Conservation (phyloP, 2,797 vertebrate species). For the Malurus splendens region DNA sequence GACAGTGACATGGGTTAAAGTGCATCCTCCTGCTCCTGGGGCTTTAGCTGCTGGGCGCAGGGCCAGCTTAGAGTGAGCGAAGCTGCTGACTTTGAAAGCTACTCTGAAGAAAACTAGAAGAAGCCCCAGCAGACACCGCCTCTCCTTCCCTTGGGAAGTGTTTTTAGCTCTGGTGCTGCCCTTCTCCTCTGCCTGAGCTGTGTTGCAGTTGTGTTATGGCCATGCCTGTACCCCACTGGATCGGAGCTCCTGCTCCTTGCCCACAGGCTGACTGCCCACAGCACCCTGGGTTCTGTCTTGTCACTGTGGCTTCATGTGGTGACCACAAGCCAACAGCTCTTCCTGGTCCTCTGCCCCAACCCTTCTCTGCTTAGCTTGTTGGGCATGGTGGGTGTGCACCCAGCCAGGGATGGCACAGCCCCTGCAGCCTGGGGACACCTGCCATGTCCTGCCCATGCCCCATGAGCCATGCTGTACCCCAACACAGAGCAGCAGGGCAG, state of each 20-base stretch:
- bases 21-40: fast-evolving
- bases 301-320: fast-evolving
- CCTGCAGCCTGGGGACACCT: not conserved
- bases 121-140: not conserved
- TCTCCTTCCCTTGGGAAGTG: not conserved
- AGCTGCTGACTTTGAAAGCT: not conserved
- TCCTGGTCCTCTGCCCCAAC: not conserved
- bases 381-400: fast-evolving
- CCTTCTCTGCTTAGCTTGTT: not conserved
- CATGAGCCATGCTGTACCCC: not conserved
- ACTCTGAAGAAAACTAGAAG: not conserved
- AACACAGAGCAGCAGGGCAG: not conserved
- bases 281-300: not conserved
- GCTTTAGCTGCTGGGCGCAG: not conserved
- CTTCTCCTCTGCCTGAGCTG: not conserved
- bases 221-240: fast-evolving
- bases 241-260: not conserved
- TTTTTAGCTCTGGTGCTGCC: not conserved
- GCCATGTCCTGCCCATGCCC: no score
- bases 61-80: not conserved
- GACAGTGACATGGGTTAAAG: not conserved
- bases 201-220: not conserved
- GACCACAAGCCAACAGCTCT: not conserved
- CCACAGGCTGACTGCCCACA: no score
- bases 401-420: not conserved